Evolutionary conservation across 2,797 vertebrate species (phyloP).

Genomic region (Tapirus indicus): DNA sequence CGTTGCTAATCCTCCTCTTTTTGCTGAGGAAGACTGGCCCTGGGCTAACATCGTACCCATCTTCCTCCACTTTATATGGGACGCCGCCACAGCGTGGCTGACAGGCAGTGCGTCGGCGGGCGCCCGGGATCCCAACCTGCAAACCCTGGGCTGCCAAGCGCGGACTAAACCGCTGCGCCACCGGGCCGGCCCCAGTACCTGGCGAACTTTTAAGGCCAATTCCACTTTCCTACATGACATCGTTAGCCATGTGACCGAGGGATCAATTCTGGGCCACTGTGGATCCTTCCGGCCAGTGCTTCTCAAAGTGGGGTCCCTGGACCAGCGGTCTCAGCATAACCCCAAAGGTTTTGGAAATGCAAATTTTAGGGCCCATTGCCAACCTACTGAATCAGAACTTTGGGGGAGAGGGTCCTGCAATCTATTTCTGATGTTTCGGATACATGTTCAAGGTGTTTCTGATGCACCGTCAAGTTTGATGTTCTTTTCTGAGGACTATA

Average conservation of each 20-base stretch:
- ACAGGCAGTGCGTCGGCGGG: no score
- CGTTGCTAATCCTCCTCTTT: no score
- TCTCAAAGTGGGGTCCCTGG: neutral
- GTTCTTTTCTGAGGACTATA: constrained; percentile 8
- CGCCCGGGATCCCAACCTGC: no score
- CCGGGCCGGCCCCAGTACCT: no score
- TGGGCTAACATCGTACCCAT: no score
- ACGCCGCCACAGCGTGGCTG: no score
- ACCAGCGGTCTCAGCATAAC: neutral
- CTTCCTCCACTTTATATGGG: no score
- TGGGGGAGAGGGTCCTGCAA: neutral
- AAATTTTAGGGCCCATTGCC: neutral
- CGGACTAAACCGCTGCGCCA: no score
- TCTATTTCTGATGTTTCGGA: neutral
- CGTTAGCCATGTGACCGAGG: neutral
- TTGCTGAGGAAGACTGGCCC: no score
- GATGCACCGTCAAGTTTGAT: neutral
- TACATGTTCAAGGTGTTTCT: neutral
- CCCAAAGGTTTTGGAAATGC: neutral
- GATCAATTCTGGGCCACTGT: neutral
- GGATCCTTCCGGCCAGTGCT: neutral
- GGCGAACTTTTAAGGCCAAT: neutral
- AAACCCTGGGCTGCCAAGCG: no score
- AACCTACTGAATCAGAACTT: neutral
- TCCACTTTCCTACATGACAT: neutral